Evolutionary conservation across 2,888 invertebrate genomes (phyloP).

Genomic region (Epistrophe grossulariae): DNA sequence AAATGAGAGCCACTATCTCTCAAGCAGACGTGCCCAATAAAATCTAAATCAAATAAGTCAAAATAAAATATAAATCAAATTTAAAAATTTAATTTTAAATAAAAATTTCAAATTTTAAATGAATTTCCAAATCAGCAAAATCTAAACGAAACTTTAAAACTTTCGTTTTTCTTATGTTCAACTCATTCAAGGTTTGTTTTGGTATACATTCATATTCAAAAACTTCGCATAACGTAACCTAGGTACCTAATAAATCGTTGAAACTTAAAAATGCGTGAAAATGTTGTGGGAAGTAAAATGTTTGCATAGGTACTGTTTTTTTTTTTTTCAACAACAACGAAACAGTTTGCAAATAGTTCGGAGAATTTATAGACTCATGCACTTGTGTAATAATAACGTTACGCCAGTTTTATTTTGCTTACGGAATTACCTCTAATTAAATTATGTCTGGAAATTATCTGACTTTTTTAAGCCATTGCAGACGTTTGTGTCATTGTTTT

Average conservation of each 20-base stretch:
- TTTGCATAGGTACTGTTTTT: background rate
- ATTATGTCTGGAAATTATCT: conserved; percentile 6
- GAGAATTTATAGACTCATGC: background rate
- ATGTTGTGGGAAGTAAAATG: background rate
- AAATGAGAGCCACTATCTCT: no score
- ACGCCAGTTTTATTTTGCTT: background rate
- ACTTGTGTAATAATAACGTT: background rate
- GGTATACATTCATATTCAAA: background rate
- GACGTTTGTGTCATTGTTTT: background rate
- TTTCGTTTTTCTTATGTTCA: no score
- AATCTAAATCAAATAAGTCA: no score
- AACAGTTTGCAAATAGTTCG: no score
- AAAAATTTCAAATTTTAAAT: no score
- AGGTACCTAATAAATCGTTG: background rate
- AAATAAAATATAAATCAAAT: no score
- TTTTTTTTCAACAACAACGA: background rate
- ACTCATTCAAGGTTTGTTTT: no score
- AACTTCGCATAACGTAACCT: background rate
- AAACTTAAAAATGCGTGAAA: background rate
- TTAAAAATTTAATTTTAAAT: no score
- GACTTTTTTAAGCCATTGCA: background rate
- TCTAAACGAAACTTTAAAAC: no score
- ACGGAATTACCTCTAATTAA: conserved; percentile 5
- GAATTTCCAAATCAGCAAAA: no score
- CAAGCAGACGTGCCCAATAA: no score